Percentiles rank a stretch among this genome's conserved stretches.
Conservation (phyloP, 1,140 invertebrate genomes). For the Ladona fulva region DNA sequence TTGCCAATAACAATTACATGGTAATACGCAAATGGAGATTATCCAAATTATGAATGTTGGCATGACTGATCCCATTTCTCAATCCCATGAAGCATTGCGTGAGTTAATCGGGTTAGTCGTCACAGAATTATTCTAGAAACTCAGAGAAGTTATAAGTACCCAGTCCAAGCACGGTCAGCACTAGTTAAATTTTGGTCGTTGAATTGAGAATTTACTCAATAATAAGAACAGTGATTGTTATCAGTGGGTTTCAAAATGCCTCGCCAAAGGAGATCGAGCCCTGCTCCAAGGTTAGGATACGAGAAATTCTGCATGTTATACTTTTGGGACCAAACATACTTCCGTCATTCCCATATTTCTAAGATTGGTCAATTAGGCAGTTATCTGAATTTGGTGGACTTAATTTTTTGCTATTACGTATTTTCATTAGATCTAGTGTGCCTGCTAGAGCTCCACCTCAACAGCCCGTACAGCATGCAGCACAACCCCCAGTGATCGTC, state of each 20-base stretch:
- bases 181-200: background rate
- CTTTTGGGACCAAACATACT: background rate
- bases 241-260: background rate
- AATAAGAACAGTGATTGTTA: background rate
- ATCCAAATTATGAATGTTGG: no score
- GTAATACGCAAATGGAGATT: no score
- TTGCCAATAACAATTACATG: no score
- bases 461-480: constrained; percentile 33
- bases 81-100: no score
- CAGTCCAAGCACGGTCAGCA: background rate
- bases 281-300: background rate
- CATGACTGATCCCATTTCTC: no score
- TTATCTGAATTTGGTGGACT: background rate
- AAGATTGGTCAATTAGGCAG: background rate
- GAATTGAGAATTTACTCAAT: background rate
- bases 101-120: background rate
- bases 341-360: background rate
- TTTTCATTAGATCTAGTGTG: background rate
- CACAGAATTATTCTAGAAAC: background rate
- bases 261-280: background rate
- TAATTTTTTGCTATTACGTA: background rate
- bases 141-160: background rate
- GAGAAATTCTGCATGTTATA: background rate
- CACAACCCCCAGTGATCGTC: constrained; percentile 36
- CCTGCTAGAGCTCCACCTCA: background rate